A percentile compares a stretch with the other conserved stretches of the same genome.
phyloP scores from a whole-genome alignment of 2,888 invertebrate genomes.

The Agonopterix subpropinquella region DNA sequence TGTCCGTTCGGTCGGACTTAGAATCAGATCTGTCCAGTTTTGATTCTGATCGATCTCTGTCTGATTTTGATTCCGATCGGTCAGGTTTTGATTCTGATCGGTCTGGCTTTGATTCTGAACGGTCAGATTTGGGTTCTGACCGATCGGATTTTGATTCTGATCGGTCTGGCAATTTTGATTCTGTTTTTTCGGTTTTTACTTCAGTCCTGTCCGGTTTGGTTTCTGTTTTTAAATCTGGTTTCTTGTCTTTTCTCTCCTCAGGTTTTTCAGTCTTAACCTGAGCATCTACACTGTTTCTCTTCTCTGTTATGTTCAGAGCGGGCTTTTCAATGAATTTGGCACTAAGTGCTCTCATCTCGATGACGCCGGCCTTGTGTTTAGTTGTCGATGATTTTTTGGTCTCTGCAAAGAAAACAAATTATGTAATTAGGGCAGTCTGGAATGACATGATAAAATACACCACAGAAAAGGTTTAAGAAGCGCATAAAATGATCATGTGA shows the following conservation, averaged over 20 bases:
- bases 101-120: neutral
- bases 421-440: too few relatives aligned
- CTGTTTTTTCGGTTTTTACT: constrained; percentile 9
- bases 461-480: too few relatives aligned
- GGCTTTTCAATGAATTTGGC: constrained; percentile 60
- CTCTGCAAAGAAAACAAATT: constrained; percentile 34
- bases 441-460: too few relatives aligned
- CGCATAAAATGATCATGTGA: too few relatives aligned
- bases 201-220: constrained; percentile 15
- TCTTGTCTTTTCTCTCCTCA: constrained; percentile 28
- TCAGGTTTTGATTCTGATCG: constrained; percentile 5
- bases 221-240: constrained; percentile 17
- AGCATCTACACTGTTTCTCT: constrained; percentile 48
- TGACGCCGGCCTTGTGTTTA: constrained; percentile 64
- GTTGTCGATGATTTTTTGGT: constrained; percentile 41
- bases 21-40: constrained; percentile 11
- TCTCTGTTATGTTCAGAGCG: constrained; percentile 42
- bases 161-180: neutral
- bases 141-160: neutral
- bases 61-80: constrained; percentile 5
- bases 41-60: constrained; percentile 9
- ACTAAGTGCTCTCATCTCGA: constrained; percentile 68
- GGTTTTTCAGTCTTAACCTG: constrained; percentile 37
- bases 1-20: constrained; percentile 3
- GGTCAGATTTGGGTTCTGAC: neutral